Percentiles rank a stretch among this genome's conserved stretches.
phyloP scores from a whole-genome alignment of 2,888 invertebrate genomes.

The Ennomos quercinarius region DNA sequence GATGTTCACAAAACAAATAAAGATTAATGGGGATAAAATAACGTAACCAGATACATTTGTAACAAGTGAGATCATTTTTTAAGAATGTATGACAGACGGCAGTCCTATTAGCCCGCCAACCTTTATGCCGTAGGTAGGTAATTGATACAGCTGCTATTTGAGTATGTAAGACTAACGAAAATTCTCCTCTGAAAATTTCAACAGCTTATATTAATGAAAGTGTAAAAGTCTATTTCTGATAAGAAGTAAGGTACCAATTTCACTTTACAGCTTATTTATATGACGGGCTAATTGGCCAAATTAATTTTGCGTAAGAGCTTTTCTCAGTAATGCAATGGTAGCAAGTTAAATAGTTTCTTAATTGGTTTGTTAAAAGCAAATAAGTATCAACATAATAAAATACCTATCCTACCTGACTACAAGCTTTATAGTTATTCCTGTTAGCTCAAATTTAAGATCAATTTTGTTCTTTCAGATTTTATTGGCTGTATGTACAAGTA shows the following conservation, averaged over 20 bases:
- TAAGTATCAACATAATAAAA: conserved; percentile 9
- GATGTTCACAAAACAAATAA: no score
- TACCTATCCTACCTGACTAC: conserved; percentile 6
- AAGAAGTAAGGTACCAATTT: conserved; percentile 22
- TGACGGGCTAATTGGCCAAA: conserved; percentile 20
- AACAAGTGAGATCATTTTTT: conserved; percentile 4
- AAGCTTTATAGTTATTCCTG: neutral
- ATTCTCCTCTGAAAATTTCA: conserved; percentile 12
- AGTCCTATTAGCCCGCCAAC: no score
- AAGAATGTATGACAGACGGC: neutral
- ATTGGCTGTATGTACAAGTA: no score
- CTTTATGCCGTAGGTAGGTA: no score
- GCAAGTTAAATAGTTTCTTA: conserved; percentile 16
- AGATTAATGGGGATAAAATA: no score
- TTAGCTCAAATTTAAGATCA: no score
- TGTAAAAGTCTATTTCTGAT: conserved; percentile 16
- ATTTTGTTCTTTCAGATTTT: no score
- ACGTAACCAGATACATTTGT: neutral
- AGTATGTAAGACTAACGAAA: conserved; percentile 6
- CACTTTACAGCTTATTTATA: conserved; percentile 25
- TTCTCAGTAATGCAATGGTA: conserved; percentile 19
- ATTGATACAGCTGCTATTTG: neutral
- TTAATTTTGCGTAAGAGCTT: conserved; percentile 20
- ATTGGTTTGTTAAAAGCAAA: conserved; percentile 25
- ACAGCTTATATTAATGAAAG: conserved; percentile 22